phyloP scores from a whole-genome alignment of 2,113 vertebrate genomes.

The Vulpes lagopus region DNA sequence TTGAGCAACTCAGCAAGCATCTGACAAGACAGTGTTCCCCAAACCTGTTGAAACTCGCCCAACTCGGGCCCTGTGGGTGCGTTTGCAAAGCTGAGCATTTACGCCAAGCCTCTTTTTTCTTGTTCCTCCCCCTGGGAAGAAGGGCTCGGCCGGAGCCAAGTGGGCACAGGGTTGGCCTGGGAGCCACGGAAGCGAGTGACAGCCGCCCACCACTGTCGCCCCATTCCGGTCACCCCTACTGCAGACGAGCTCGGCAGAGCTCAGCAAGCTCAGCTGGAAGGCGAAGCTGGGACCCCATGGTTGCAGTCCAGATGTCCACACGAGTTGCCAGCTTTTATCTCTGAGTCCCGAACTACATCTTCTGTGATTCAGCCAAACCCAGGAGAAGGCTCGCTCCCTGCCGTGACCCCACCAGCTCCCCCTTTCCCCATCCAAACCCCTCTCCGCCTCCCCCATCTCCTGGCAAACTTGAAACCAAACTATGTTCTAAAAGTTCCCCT shows the following conservation, averaged over 20 bases:
- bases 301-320: conserved; percentile 67
- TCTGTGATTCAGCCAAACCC: conserved; percentile 71
- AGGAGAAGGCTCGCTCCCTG: conserved; percentile 68
- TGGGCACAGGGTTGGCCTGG: background rate
- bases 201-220: background rate
- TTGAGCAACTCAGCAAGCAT: conserved; percentile 83
- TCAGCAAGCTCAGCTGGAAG: conserved; percentile 48
- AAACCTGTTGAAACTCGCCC: conserved; percentile 87
- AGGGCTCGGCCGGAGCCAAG: conserved; percentile 11
- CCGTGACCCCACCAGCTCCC: conserved; percentile 60
- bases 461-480: conserved; percentile 69
- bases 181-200: background rate
- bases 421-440: conserved; percentile 33
- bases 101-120: conserved; percentile 59
- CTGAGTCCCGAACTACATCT: conserved; percentile 74
- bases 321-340: conserved; percentile 81
- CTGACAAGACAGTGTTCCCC: conserved; percentile 83
- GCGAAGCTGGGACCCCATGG: conserved; percentile 60
- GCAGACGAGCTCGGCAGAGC: conserved; percentile 34
- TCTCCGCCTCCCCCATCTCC: conserved; percentile 61
- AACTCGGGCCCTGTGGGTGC: conserved; percentile 66
- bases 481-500: conserved; percentile 61
- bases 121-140: conserved; percentile 48
- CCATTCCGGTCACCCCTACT: background rate
- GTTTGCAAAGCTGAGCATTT: conserved; percentile 61